Evolutionary conservation across 2,888 invertebrate genomes (phyloP).

Genomic region (Rotaria socialis): DNA sequence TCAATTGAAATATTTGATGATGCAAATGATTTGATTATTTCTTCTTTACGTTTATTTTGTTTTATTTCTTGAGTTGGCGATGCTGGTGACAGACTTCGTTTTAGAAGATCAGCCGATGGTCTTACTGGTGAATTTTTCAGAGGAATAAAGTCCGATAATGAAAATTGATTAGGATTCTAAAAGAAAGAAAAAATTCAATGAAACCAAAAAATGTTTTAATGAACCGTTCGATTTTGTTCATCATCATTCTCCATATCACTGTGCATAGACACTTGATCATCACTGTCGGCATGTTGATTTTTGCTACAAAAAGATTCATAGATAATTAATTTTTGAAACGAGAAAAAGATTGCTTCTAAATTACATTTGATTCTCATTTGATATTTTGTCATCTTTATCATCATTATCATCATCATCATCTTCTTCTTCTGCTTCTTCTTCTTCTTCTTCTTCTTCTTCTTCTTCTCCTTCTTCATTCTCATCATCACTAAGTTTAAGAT

Average conservation of each 20-base stretch:
- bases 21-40: background rate
- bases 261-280: background rate
- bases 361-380: constrained; percentile 19
- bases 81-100: background rate
- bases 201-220: background rate
- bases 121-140: background rate
- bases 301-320: background rate
- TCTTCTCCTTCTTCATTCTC: background rate
- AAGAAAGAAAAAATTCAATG: background rate
- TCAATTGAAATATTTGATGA: background rate
- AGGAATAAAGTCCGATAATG: background rate
- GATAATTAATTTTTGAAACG: background rate
- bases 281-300: background rate
- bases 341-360: background rate
- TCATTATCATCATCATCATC: background rate
- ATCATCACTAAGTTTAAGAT: background rate
- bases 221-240: background rate
- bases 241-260: background rate
- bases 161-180: background rate
- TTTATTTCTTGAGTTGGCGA: background rate
- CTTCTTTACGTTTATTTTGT: background rate
- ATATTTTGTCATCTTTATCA: background rate
- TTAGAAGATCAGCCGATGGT: background rate
- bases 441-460: background rate
- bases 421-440: background rate